These are phyloP conservation scores for Spizaetus ornatus DNA, from an alignment of 2,113 vertebrate genomes.

Conservation along the genomic window DNA sequence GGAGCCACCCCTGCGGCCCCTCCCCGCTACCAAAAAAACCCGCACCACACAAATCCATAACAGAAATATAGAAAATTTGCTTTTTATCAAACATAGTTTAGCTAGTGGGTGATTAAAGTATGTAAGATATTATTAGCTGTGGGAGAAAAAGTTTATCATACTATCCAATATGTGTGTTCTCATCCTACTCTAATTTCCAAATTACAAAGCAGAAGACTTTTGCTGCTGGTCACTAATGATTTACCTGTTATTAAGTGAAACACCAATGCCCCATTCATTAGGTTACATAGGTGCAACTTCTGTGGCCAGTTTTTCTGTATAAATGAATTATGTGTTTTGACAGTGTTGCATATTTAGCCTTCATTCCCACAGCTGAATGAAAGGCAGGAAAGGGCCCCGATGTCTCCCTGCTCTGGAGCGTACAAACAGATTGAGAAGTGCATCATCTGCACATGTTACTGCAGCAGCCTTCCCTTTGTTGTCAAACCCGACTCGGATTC, in stretches of 20 bases:
- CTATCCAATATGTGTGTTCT: not conserved
- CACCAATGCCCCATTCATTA: not conserved
- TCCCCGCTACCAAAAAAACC: no score
- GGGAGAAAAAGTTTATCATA: not conserved
- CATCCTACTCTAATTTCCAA: not conserved
- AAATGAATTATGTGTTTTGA: not conserved
- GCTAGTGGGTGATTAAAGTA: not conserved
- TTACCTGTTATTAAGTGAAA: not conserved
- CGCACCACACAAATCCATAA: no score
- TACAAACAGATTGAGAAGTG: constrained; percentile 29
- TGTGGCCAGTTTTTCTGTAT: not conserved
- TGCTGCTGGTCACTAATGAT: not conserved
- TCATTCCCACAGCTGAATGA: not conserved
- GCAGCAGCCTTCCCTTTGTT: constrained; percentile 49
- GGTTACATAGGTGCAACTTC: not conserved
- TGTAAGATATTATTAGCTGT: not conserved
- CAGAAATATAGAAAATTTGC: not conserved
- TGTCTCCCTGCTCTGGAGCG: not conserved
- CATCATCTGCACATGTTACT: constrained; percentile 7
- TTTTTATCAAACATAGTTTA: not conserved
- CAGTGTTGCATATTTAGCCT: not conserved
- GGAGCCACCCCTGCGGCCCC: no score
- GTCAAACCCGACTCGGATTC: constrained; percentile 39
- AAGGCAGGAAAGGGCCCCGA: not conserved
- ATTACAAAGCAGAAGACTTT: not conserved